Base-by-base conservation (phyloP, 2,113 vertebrate genomes). In the Anarrhichthys ocellatus region DNA sequence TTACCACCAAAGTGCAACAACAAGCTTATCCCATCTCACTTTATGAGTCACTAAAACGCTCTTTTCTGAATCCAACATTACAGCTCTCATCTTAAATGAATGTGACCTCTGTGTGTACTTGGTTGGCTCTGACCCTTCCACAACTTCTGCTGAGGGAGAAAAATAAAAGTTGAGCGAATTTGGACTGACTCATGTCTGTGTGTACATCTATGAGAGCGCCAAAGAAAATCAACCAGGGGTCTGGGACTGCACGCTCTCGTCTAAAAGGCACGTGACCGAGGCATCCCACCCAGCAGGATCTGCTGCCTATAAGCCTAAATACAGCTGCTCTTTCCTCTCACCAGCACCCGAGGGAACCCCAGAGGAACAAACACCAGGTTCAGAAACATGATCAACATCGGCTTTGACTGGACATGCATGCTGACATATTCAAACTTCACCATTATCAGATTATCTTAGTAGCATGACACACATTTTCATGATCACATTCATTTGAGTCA, bases 61-160 rank as follows among this genome's bases (percentile, higher is more conserved):
- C 36, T 82, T 50, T 85, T 68, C 65, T 68, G 8, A 7, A 32
- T 42, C 77, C 67, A 84, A 64, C 80, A 58, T 58, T 36, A 63
- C 38, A 52, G 63, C 64, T 82, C 3, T 70, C 72, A 80, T 79
- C 54, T 78, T 13, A 11, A 48, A 62, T 74, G 17, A 78, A 78
- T 52, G n/a, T 73, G 58, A 44, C 79, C 79, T 66, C 9, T 81
- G 72, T 73, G 67, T 72, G 68, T 67, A 52, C 63, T 90, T 76
- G 72, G 77, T 90, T 76, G 72, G 77, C 65, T 73, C 59, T 62
- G 46, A 82, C 62, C 54, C 27, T 71, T 62, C 42, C 36, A 46
- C 66, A 59, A 50, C 42, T 54, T 80, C 58, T 65, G 38, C 66
- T 64, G 40, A 48, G 61, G 36, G 15, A 78, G 11, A 77, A 24